Evolutionary conservation across 1,140 invertebrate genomes (phyloP).

Genomic region (Bradysia coprophila): DNA sequence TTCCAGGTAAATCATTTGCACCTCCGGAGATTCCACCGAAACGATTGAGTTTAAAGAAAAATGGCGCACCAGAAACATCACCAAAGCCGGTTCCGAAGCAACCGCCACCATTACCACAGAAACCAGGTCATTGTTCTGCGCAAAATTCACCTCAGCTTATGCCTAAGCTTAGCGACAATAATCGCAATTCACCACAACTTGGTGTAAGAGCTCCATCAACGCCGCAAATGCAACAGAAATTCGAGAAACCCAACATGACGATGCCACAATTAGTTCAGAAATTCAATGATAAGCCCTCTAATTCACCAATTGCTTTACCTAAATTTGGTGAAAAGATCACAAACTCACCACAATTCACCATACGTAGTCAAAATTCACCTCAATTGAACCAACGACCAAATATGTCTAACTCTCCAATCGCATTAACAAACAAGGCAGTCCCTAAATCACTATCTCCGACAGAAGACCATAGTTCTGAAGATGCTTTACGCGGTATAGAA

Average conservation of each 20-base stretch:
- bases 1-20: too few relatives aligned
- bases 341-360: constrained; percentile 1
- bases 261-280: too few relatives aligned
- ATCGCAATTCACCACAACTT: constrained; percentile 5
- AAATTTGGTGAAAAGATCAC: neutral
- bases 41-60: constrained; percentile 18
- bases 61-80: constrained; percentile 9
- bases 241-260: neutral
- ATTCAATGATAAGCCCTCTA: too few relatives aligned
- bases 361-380: constrained; percentile 3
- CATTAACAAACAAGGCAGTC: constrained; percentile 2
- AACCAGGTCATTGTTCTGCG: constrained; percentile 16
- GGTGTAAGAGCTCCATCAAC: constrained; percentile 2
- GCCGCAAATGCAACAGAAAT: constrained; percentile 3
- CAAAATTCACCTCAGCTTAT: constrained; percentile 17
- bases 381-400: constrained; percentile 6
- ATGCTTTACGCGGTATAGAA: constrained; percentile 21
- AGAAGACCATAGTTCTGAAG: constrained; percentile 22
- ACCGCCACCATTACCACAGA: constrained; percentile 18
- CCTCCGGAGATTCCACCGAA: constrained; percentile 23
- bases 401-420: neutral
- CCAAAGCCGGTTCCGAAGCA: constrained; percentile 3
- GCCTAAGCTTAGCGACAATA: constrained; percentile 17
- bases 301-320: neutral
- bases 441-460: constrained; percentile 11